These are phyloP conservation scores for Conger conger DNA, from an alignment of 2,113 vertebrate species.

Conservation along the genomic window DNA sequence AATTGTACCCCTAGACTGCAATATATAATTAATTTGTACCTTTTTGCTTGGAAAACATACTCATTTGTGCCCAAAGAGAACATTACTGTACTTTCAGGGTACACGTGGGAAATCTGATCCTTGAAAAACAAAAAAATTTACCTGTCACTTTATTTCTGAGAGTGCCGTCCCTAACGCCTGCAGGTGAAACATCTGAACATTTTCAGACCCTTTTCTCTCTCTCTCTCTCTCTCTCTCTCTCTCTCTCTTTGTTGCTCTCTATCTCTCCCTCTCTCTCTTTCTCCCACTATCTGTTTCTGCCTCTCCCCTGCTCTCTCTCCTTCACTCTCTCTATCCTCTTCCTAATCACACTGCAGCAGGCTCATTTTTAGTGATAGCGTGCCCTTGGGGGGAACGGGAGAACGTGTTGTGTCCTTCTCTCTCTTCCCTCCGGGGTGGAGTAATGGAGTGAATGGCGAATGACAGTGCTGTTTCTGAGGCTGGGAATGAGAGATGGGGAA, in stretches of 20 bases:
- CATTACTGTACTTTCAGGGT: no score
- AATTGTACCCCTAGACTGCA: no score
- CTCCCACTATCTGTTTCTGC: not conserved
- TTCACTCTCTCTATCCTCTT: not conserved
- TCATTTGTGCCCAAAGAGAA: no score
- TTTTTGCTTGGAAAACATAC: no score
- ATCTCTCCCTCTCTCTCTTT: not conserved
- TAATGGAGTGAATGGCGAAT: not conserved
- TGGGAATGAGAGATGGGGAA: not conserved
- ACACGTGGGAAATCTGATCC: no score
- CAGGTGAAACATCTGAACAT: no score
- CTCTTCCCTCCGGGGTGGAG: not conserved
- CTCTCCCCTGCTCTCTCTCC: not conserved
- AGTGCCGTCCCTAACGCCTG: no score
- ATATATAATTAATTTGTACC: no score
- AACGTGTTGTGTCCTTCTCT: not conserved
- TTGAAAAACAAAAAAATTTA: no score
- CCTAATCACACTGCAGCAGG: not conserved
- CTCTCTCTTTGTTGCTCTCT: not conserved
- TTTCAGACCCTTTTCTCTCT: not conserved
- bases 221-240: not conserved
- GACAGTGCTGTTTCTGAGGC: not conserved
- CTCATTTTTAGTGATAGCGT: not conserved
- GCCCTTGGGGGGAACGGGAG: not conserved
- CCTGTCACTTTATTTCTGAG: no score